These are phyloP conservation scores for Boloria euphrosyne DNA, from an alignment of 2,888 invertebrate species.

Conservation along the genomic window DNA sequence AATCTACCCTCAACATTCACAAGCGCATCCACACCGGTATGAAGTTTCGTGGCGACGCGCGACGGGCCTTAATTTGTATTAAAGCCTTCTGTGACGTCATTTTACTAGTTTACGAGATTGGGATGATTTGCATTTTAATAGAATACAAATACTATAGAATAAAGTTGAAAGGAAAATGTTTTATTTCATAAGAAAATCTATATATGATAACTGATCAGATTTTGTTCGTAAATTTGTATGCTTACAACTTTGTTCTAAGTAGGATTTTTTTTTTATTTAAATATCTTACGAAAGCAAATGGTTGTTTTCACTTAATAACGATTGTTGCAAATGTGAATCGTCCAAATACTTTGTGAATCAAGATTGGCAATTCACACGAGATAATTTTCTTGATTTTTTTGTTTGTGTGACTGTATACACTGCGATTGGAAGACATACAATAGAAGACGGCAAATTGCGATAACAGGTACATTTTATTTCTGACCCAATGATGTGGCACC, in stretches of 20 bases:
- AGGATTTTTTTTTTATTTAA: no score
- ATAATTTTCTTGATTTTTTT: slow-evolving; percentile 33
- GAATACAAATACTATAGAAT: neutral
- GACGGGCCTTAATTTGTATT: slow-evolving; percentile 27
- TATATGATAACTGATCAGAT: neutral
- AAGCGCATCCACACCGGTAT: slow-evolving; percentile 83
- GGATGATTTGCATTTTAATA: slow-evolving; percentile 31
- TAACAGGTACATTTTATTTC: slow-evolving; percentile 56
- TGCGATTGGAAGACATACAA: slow-evolving; percentile 43
- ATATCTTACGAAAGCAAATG: no score
- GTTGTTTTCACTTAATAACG: neutral
- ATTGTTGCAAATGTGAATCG: slow-evolving; percentile 29
- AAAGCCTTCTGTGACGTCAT: slow-evolving; percentile 28
- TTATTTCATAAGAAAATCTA: neutral
- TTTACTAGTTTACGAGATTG: slow-evolving; percentile 30
- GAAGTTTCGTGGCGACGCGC: slow-evolving; percentile 39
- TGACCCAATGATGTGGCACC: slow-evolving; percentile 77
- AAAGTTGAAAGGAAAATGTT: no score
- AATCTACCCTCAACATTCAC: slow-evolving; percentile 83
- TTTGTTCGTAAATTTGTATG: no score
- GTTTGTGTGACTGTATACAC: slow-evolving; percentile 44
- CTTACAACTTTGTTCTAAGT: no score
- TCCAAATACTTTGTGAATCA: slow-evolving; percentile 31
- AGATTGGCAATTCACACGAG: slow-evolving; percentile 44
- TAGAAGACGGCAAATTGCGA: slow-evolving; percentile 79